Evolutionary conservation across 2,888 invertebrate species (phyloP), one percentile per base, ranked within the genome.

Genomic region (Sericinus montela): DNA sequence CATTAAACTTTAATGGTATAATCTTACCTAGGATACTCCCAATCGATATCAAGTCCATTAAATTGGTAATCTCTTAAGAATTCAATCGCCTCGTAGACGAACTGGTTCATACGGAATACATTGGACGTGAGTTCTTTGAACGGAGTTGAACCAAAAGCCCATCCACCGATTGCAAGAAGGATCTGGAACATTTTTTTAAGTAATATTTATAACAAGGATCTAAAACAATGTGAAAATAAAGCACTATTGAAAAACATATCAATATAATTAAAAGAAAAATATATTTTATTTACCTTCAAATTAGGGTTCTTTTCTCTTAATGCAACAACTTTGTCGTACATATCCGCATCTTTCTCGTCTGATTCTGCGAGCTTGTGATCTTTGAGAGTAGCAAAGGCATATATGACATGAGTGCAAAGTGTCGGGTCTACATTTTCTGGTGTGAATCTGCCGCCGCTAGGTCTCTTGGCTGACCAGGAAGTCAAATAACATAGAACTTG

Each of bases 401-500:
- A 98, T 51, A 99, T 94, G 30, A 99, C 90, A 79, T 98, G 98
- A 0, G 98, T 98, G 79, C 98, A 99, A 0, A 98, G 92, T 10
- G 91, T 92, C 0, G 97, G 91, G 69, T 98, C 95, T 34, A 98
- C 93, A 73, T 97, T 94, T 62, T 97, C 96, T 0, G 98, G 97
- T 53, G 91, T 92, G 83, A 97, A 98, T 71, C 94, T 94, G 9
- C 97, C 98, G 3, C 93, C 91, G 46, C 96, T 96, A 0, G 95
- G 95, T 45, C 98, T 91, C 77, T 98, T 98, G 53, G 95, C 93
- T 0, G 98, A 97, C 98, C 98, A 99, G 64, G 96, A 98, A 1
- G 98, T 98, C 75, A 98, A 91, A 80, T 98, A 98, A 80, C 99
- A 99, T 66, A 98, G 94, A 2, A 97, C 93, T 85, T 96, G 95